Base-by-base conservation (phyloP, 2,113 vertebrate species). In the Pycnonotus jocosus region DNA sequence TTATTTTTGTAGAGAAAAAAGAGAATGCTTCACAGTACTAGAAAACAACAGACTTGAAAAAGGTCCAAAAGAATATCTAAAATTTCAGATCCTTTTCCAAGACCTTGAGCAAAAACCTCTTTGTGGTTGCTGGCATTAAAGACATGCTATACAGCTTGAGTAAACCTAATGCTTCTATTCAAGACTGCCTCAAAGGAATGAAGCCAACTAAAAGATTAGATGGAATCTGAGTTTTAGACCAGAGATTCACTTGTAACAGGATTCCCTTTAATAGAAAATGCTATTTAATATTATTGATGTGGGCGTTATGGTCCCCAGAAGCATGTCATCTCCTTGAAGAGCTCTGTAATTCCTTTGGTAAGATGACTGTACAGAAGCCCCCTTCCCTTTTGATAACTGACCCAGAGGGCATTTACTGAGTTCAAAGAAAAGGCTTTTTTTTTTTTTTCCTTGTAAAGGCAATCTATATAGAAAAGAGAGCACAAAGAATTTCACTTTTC, bases 211-310 rank as follows among this genome's bases (percentile, higher is more conserved):
- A 97, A 97, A 96, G 90, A 96, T 96, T 96, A 97, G 91, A 95
- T 95, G 69, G 77, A 97, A 97, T 97, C 97, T 97, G 97, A 96
- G 96, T 97, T 98, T 97, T 95, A 97, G 93, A 94, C 61, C 91
- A 96, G 91, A 97, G 97, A 87, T 90, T 84, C 85, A 93, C 96
- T 95, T 30, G 47, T 95, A 97, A 95, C 81, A 96, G 81, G 88
- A 96, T 74, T 92, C 86, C 89, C 91, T 96, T 96, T 95, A 97
- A 97, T 71, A 96, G 86, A 37, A 96, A 90, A 92, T 68, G 77
- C 68, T 92, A 87, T 94, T 95, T 96, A 97, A 95, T 96, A 96
- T 96, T 98, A 97, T 97, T 97, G 95, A 97, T 97, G 86, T 95
- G 91, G 78, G 79, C 14, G 60, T 97, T 95, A 82, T 38, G 2